Conservation (phyloP, 2,888 invertebrate genomes). For the Lepidocyrtinus sp. region DNA sequence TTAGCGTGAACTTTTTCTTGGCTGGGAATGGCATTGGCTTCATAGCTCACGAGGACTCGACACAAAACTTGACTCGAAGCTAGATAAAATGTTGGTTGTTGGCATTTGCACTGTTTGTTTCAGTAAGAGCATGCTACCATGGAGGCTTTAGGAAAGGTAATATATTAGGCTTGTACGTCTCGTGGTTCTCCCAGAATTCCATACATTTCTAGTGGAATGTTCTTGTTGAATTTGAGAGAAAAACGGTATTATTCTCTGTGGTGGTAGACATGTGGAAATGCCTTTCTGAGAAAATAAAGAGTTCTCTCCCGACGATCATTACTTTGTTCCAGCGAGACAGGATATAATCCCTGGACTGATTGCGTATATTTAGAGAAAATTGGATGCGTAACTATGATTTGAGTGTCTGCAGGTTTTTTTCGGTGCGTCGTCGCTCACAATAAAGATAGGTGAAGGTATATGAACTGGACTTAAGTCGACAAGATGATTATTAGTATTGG, state of each 20-base stretch:
- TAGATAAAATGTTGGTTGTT: neutral
- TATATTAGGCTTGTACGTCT: neutral
- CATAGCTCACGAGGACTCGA: neutral
- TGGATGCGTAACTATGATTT: constrained; percentile 40
- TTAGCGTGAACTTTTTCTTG: neutral
- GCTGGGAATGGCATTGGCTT: neutral
- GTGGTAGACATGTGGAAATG: neutral
- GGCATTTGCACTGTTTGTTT: constrained; percentile 2
- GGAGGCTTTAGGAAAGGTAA: neutral
- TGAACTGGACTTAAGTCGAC: constrained; percentile 35
- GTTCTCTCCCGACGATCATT: constrained; percentile 28
- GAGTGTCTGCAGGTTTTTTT: constrained; percentile 22
- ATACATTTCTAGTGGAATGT: constrained; percentile 6
- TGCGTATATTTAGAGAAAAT: constrained; percentile 50
- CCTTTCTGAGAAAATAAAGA: constrained; percentile 4
- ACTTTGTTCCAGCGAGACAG: constrained; percentile 27
- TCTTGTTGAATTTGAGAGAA: neutral
- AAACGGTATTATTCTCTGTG: neutral
- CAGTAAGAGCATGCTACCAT: neutral
- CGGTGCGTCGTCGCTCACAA: neutral
- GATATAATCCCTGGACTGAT: constrained; percentile 40
- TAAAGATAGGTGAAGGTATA: constrained; percentile 10
- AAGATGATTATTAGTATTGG: constrained; percentile 51
- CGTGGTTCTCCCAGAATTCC: neutral
- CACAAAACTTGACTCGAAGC: neutral